Conservation (phyloP, 2,113 vertebrate species). For the Toxostoma redivivum region DNA sequence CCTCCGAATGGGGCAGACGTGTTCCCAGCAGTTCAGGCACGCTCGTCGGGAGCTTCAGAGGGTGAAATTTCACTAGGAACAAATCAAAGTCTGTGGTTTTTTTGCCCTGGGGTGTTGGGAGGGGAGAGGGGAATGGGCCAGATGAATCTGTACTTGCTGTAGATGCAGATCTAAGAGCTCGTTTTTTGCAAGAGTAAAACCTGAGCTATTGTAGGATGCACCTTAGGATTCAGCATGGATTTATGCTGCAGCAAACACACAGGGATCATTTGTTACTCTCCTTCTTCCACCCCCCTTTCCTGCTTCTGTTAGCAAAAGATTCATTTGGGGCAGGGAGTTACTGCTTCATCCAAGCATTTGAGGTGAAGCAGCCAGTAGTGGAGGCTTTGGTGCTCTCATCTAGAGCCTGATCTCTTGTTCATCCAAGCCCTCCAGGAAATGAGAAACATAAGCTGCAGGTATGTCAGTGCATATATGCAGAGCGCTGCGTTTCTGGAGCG, state of each 20-base stretch:
- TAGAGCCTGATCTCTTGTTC: slow-evolving; percentile 45
- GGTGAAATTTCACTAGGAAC: not conserved
- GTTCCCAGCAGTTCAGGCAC: slow-evolving; percentile 41
- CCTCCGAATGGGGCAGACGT: not conserved
- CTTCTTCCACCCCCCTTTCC: not conserved
- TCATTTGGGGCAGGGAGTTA: not conserved
- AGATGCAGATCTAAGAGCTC: not conserved
- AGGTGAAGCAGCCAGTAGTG: not conserved
- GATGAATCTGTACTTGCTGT: not conserved
- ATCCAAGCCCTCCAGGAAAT: slow-evolving; percentile 56
- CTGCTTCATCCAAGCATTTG: not conserved
- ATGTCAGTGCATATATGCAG: not conserved
- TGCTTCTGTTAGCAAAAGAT: not conserved
- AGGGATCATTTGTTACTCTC: not conserved
- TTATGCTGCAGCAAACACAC: not conserved
- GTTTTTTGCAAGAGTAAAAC: not conserved
- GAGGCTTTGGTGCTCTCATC: slow-evolving; percentile 23
- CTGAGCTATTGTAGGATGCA: not conserved
- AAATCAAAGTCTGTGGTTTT: slow-evolving; percentile 22
- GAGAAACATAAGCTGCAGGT: slow-evolving; percentile 61
- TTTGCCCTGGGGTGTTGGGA: not conserved
- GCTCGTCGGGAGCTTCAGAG: slow-evolving; percentile 4
- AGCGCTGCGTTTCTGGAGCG: not conserved
- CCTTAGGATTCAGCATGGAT: not conserved
- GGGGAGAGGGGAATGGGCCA: not conserved